phyloP scores from a whole-genome alignment of 2,888 invertebrate genomes.

The Caenorhabditis sinica region DNA sequence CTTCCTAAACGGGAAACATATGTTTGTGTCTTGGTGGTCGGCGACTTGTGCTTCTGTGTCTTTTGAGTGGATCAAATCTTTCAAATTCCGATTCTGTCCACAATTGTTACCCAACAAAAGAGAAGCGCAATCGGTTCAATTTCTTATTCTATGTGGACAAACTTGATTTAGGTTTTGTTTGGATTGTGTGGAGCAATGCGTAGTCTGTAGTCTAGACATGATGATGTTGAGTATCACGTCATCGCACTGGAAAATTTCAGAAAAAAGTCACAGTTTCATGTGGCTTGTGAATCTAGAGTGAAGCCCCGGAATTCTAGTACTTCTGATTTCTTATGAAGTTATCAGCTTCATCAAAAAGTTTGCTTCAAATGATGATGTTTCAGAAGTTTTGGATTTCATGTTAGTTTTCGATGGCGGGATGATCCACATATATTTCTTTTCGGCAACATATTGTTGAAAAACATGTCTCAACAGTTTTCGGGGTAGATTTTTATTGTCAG shows the following conservation, averaged over 20 bases:
- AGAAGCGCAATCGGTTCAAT: conserved; percentile 28
- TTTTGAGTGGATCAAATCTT: conserved; percentile 33
- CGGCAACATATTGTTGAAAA: too few relatives aligned
- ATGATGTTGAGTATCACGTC: neutral
- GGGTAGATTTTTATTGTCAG: too few relatives aligned
- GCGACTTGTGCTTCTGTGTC: conserved; percentile 21
- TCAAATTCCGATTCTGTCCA: neutral
- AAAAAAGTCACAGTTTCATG: neutral
- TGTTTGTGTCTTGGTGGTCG: conserved; percentile 48
- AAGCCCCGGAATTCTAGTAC: too few relatives aligned
- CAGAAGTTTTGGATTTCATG: too few relatives aligned
- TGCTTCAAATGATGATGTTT: too few relatives aligned
- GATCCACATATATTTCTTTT: too few relatives aligned
- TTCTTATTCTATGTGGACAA: neutral
- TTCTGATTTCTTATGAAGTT: too few relatives aligned
- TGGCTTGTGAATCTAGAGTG: neutral
- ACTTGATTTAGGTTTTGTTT: conserved; percentile 25
- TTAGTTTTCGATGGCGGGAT: too few relatives aligned
- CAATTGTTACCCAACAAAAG: neutral
- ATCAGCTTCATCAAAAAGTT: too few relatives aligned
- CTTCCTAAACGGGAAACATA: conserved; percentile 19
- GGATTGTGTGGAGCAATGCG: neutral
- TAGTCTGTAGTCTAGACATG: neutral
- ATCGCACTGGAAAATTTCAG: neutral
- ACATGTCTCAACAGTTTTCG: too few relatives aligned